These are phyloP conservation scores for Phaethon lepturus DNA, from an alignment of 2,113 vertebrate species.

Conservation along the genomic window DNA sequence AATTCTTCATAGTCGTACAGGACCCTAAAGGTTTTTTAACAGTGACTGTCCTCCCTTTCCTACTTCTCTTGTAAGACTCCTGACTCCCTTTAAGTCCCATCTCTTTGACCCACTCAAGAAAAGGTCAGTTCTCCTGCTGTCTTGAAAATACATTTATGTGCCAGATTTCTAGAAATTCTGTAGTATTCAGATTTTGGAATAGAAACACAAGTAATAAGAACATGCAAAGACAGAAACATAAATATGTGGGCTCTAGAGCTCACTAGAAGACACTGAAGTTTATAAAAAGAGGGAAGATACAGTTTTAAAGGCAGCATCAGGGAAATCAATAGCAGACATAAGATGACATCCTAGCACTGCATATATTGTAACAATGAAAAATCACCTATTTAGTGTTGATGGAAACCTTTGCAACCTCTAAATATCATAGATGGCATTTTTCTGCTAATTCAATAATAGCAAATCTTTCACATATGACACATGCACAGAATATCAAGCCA, in stretches of 20 bases:
- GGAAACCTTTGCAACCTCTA: background rate
- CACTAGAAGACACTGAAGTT: background rate
- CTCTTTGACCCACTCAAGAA: background rate
- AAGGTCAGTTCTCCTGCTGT: background rate
- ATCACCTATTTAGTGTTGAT: background rate
- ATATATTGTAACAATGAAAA: background rate
- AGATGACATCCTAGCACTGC: background rate
- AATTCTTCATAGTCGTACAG: background rate
- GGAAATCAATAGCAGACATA: background rate
- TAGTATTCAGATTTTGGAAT: background rate
- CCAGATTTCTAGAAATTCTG: background rate
- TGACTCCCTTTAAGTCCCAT: background rate
- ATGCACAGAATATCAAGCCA: background rate
- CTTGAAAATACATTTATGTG: background rate
- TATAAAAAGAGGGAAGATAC: background rate
- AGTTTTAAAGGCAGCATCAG: background rate
- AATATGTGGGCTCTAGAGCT: background rate
- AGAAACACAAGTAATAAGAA: background rate
- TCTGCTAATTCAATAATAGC: background rate
- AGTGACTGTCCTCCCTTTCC: background rate
- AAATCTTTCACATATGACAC: background rate
- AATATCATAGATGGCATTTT: background rate
- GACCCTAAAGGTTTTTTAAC: background rate
- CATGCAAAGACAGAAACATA: background rate
- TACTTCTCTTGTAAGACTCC: background rate